Evolutionary conservation across 1,140 invertebrate species (phyloP), one percentile per base, ranked within the genome.

Genomic region (Bactericera cockerelli): DNA sequence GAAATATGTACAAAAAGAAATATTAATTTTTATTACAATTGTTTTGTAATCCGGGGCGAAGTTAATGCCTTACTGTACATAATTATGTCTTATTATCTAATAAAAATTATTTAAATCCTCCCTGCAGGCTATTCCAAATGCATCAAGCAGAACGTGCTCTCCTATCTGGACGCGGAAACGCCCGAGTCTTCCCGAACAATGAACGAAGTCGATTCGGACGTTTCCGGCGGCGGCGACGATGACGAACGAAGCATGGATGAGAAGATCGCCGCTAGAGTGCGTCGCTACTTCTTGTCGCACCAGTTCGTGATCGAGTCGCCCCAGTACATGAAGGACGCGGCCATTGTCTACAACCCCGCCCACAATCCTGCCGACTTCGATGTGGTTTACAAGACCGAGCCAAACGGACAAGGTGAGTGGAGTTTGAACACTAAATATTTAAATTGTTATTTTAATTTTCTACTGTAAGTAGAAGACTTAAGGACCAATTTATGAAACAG

Each of bases 321-420:
- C 4, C n/a, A 49, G n/a, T 49, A 49, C 19, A 49, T 49, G 42
- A 49, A 49, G 22, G 42, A 49, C 22, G 42, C 42, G 4, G 42
- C 42, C n/a, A 49, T 49, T 49, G 42, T 49, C 4, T 49, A 49
- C 42, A 49, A 49, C 3, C 42, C 42, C 42, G 42, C 42, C 4
- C 42, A 49, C 4, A 16, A 49, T 49, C 42, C 42, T 4, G 19
- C n/a, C 19, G 42, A 49, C 19, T 49, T 49, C n/a, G 22, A 49
- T 49, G 42, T 49, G 4, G 22, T 49, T 4, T 49, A 49, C 22
- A 49, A 49, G 22, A 49, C 42, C 22, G 42, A 49, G 22, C 42
- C 6, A n/a, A 22, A 4, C 19, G 28, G 13, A 13, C 42, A 49
- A 49, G 42, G 42, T 49, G n/a, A 36, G 33, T 36, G 33, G n/a